Evolutionary conservation across 2,113 vertebrate species (phyloP), one percentile per base, ranked within the genome.

Genomic region (Miniopterus natalensis): DNA sequence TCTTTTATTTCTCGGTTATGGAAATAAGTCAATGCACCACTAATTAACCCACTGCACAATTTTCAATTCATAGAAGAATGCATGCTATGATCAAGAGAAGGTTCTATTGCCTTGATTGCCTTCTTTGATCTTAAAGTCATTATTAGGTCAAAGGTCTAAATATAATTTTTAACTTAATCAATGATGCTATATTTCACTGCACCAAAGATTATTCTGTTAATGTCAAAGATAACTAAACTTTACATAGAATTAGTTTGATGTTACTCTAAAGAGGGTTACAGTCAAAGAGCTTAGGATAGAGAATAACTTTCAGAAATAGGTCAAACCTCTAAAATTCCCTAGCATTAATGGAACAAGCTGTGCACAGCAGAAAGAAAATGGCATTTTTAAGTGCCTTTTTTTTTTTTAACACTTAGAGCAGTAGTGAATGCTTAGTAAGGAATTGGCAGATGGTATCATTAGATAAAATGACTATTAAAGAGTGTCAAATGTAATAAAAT

Each of bases 221-320:
- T 94, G 57, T 86, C 75, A 97, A 92, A 75, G 77, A 65, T 97
- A 78, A 91, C 47, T 84, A 75, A 92, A 66, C 45, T 95, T 59
- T 95, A 80, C 31, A 51, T 59, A 78, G 68, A 95, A 92, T 88
- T 74, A 92, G 25, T 84, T 6, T 92, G 77, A 96, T 94, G 21
- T 49, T 49, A 96, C 55, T 81, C 65, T 92, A 79, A 94, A 87
- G 9, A 84, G 1, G 7, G 25, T 84, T 55, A 31, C 40, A 83
- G 53, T 65, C 42, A 92, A 94, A 92, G 71, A 70, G 40, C 18
- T 88, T 90, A 95, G 63, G 29, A 31, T 57, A 78, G 17, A 74
- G 18, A 93, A 90, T 53, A 84, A 81, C 96, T 97, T 97, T 79
- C 53, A 65, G 66, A 96, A 97, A 92, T 93, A 97, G 88, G 94